Evolutionary conservation across 2,888 invertebrate species (phyloP).

Genomic region (Cancer borealis): DNA sequence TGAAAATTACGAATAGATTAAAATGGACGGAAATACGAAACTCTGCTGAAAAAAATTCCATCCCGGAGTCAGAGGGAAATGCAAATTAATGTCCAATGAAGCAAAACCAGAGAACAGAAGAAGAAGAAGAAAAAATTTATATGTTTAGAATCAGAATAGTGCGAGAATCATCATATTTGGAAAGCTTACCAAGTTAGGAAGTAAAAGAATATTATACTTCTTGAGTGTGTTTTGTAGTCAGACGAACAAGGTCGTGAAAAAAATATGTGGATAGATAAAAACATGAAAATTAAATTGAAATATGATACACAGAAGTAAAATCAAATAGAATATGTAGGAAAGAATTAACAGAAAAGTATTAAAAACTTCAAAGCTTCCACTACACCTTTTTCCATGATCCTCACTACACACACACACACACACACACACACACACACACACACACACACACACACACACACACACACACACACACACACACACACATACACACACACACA

Average conservation of each 20-base stretch:
- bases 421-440: too few species aligned
- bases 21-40: neutral
- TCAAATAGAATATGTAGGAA: neutral
- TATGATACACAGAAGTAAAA: neutral
- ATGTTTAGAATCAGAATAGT: neutral
- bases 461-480: slow-evolving; percentile 20
- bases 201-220: neutral
- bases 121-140: neutral
- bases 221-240: neutral
- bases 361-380: neutral
- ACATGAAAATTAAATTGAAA: neutral
- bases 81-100: neutral
- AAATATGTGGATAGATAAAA: neutral
- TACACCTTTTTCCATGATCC: neutral
- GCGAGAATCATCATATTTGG: neutral
- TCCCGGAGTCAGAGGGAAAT: too few species aligned
- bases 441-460: neutral
- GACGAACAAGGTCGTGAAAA: neutral
- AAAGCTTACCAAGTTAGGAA: neutral
- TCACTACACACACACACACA: neutral
- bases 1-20: neutral
- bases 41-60: neutral
- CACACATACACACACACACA: neutral
- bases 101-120: neutral
- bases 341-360: neutral